Percentiles rank a stretch among this genome's conserved stretches.
Conservation (phyloP, 2,888 invertebrate species). For the Dasysyrphus albostriatus region DNA sequence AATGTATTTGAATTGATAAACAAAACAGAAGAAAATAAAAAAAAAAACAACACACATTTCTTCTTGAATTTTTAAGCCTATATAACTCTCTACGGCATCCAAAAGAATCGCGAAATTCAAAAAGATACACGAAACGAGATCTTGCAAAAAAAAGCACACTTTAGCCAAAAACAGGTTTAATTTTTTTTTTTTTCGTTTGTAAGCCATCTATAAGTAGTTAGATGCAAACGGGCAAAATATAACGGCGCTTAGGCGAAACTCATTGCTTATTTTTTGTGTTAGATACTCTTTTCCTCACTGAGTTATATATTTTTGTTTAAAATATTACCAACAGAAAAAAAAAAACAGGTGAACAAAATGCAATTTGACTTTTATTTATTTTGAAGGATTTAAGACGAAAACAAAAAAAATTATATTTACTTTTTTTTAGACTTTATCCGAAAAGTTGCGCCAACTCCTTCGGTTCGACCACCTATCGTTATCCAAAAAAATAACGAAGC, state of each 20-base stretch:
- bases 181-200: slow-evolving; percentile 26
- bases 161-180: slow-evolving; percentile 64
- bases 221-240: slow-evolving; percentile 42
- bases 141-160: slow-evolving; percentile 59
- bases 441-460: slow-evolving; percentile 46
- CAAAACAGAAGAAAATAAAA: slow-evolving; percentile 25
- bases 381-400: slow-evolving; percentile 24
- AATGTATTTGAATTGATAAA: slow-evolving; percentile 60
- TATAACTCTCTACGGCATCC: slow-evolving; percentile 2
- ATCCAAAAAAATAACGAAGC: slow-evolving; percentile 48
- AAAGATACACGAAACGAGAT: slow-evolving; percentile 13
- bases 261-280: slow-evolving; percentile 30
- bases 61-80: slow-evolving; percentile 11
- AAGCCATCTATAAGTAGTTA: slow-evolving; percentile 31
- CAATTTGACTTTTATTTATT: slow-evolving; percentile 54
- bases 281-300: slow-evolving; percentile 40
- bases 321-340: neutral
- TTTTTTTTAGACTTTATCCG: slow-evolving; percentile 63
- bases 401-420: slow-evolving; percentile 40
- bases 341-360: slow-evolving; percentile 39
- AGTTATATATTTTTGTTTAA: neutral
- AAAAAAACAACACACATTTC: slow-evolving; percentile 37
- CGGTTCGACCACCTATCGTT: slow-evolving; percentile 41
- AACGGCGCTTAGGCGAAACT: slow-evolving; percentile 54
- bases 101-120: slow-evolving; percentile 10